Percentiles rank a stretch among this genome's conserved stretches.
Conservation (phyloP, 2,113 vertebrate genomes). For the Gracilinanus agilis region DNA sequence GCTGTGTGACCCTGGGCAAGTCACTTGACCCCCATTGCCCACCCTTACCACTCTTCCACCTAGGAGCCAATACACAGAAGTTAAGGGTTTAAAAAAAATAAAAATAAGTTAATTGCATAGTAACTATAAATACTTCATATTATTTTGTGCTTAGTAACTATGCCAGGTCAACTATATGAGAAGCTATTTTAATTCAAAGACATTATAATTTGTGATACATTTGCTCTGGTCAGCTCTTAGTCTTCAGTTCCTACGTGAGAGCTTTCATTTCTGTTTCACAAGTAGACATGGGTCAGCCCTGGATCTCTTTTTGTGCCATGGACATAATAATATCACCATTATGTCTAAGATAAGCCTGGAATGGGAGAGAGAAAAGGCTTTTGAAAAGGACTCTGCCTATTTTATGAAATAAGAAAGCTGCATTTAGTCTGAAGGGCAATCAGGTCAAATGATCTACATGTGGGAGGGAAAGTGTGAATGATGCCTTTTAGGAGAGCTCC, state of each 20-base stretch:
- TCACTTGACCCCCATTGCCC: too few relatives aligned
- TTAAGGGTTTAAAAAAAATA: too few relatives aligned
- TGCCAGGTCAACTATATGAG: conserved; percentile 26
- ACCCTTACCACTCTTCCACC: too few relatives aligned
- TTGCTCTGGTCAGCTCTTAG: conserved; percentile 21
- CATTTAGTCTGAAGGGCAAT: conserved; percentile 17
- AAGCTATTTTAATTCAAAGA: conserved; percentile 48
- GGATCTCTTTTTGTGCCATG: not conserved
- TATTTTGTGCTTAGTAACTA: conserved; percentile 64
- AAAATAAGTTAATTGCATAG: conserved; percentile 65
- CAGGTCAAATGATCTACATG: conserved; percentile 34
- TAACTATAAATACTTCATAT: conserved; percentile 57
- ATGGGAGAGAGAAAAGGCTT: not conserved
- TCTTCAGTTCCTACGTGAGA: conserved; percentile 16
- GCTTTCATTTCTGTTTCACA: not conserved
- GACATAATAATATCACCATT: not conserved
- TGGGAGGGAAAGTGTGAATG: conserved; percentile 13
- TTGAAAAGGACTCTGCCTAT: not conserved
- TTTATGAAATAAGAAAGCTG: conserved; percentile 40
- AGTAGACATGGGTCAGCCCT: not conserved
- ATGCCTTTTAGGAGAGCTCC: conserved; percentile 14
- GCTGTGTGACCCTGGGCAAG: too few relatives aligned
- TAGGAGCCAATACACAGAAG: too few relatives aligned
- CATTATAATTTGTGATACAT: not conserved
- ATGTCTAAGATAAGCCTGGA: not conserved